These are phyloP conservation scores for Trinectes maculatus DNA, from an alignment of 2,113 vertebrate species.

Conservation along the genomic window DNA sequence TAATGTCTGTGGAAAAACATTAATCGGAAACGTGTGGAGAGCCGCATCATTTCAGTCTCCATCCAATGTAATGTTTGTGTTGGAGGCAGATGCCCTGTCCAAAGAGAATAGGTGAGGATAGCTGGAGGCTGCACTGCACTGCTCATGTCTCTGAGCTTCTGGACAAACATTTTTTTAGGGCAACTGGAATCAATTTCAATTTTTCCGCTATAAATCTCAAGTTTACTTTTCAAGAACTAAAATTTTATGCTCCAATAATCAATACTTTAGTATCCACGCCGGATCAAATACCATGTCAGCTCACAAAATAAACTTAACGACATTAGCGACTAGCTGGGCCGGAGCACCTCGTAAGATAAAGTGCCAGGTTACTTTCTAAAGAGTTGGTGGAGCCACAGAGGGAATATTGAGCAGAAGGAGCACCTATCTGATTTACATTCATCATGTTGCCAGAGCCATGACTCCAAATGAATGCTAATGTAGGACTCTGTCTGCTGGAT, in stretches of 20 bases:
- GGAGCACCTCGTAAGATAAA: background rate
- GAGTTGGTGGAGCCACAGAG: background rate
- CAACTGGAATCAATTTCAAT: background rate
- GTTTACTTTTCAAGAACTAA: background rate
- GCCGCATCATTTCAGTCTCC: background rate
- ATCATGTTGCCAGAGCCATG: constrained; percentile 12
- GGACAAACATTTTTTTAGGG: background rate
- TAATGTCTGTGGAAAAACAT: constrained; percentile 43
- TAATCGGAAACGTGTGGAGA: constrained; percentile 14
- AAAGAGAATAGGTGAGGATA: constrained; percentile 38
- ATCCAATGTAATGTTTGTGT: constrained; percentile 8
- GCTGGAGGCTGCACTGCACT: constrained; percentile 1
- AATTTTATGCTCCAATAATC: background rate
- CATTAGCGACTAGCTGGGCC: background rate
- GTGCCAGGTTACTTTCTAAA: background rate
- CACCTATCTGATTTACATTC: constrained; percentile 35
- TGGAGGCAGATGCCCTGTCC: constrained; percentile 6
- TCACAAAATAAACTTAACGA: background rate
- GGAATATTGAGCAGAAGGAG: constrained; percentile 2
- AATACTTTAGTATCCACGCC: background rate
- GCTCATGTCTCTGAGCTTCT: constrained; percentile 12
- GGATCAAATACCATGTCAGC: background rate
- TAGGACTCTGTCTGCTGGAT: constrained; percentile 15
- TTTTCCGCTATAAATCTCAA: background rate
- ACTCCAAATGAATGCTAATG: constrained; percentile 13